phyloP scores from a whole-genome alignment of 2,113 vertebrate species.

The Garra rufa region DNA sequence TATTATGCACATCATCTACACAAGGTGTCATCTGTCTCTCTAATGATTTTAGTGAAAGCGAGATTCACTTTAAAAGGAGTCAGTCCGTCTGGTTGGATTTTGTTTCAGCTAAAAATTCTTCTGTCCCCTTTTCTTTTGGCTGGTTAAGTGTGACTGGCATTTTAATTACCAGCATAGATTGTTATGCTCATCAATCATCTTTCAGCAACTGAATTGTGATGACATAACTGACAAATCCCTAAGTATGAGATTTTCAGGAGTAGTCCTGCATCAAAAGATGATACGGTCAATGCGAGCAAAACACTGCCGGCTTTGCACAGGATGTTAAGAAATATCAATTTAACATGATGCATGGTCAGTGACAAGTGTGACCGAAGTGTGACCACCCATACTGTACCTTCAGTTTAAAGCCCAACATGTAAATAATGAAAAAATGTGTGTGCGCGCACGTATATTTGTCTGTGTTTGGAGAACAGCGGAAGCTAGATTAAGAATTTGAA shows the following conservation, averaged over 20 bases:
- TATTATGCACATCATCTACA: conserved; percentile 27
- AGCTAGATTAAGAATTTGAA: conserved; percentile 46
- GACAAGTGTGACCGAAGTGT: conserved; percentile 50
- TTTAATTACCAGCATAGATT: conserved; percentile 75
- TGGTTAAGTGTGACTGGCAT: conserved; percentile 78
- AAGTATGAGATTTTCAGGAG: conserved; percentile 45
- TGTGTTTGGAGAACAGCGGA: conserved; percentile 9
- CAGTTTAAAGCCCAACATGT: conserved; percentile 21
- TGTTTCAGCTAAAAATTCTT: conserved; percentile 75
- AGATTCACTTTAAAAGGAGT: conserved; percentile 40
- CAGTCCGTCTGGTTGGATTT: conserved; percentile 51
- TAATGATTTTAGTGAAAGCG: conserved; percentile 45
- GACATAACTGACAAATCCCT: conserved; percentile 71
- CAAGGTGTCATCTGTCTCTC: conserved; percentile 43
- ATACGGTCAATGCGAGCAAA: conserved; percentile 19
- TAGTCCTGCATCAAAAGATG: conserved; percentile 33
- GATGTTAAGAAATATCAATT: conserved; percentile 22
- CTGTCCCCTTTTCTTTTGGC: conserved; percentile 67
- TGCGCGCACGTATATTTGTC: conserved; percentile 4
- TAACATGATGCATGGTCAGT: conserved; percentile 35
- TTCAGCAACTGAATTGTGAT: conserved; percentile 79
- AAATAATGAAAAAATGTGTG: conserved; percentile 30
- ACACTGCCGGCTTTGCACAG: conserved; percentile 15
- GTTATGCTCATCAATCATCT: conserved; percentile 81
- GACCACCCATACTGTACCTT: conserved; percentile 33